Conservation (phyloP, 2,113 vertebrate genomes). For the Pterophyllum scalare region DNA sequence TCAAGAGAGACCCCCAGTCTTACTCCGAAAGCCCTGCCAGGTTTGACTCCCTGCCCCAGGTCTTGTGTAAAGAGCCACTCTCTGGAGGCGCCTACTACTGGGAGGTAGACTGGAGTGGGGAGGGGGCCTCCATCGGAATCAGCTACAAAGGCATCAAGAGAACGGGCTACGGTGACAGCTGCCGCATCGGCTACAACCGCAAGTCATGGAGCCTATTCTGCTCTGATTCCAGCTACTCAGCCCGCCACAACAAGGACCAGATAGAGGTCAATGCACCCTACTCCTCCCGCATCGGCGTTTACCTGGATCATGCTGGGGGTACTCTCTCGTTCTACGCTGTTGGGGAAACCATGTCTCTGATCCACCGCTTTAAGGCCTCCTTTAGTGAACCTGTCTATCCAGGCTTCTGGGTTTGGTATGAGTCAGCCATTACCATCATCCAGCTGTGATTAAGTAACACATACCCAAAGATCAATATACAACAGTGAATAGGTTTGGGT, state of each 20-base stretch:
- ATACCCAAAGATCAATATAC: slow-evolving; percentile 7
- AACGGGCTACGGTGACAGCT: slow-evolving; percentile 81
- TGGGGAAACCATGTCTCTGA: slow-evolving; percentile 80
- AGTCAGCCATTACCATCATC: slow-evolving; percentile 77
- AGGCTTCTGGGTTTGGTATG: slow-evolving; percentile 89
- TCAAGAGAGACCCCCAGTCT: slow-evolving; percentile 80
- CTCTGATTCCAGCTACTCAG: slow-evolving; percentile 86
- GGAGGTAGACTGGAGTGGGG: slow-evolving; percentile 84
- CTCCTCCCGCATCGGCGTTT: slow-evolving; percentile 84
- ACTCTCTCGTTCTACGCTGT: slow-evolving; percentile 83
- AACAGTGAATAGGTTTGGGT: neutral
- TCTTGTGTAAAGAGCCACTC: slow-evolving; percentile 83
- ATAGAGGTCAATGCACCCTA: slow-evolving; percentile 74
- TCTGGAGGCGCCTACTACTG: slow-evolving; percentile 84
- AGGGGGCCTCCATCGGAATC: slow-evolving; percentile 82
- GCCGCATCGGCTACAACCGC: slow-evolving; percentile 86
- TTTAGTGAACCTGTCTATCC: slow-evolving; percentile 84
- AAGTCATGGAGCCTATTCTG: slow-evolving; percentile 88
- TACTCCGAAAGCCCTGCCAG: slow-evolving; percentile 73
- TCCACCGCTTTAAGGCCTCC: slow-evolving; percentile 82
- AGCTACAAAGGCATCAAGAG: slow-evolving; percentile 85
- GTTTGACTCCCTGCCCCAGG: slow-evolving; percentile 84
- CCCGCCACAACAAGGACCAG: slow-evolving; percentile 86
- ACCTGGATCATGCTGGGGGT: slow-evolving; percentile 79
- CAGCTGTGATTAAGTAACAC: slow-evolving; percentile 64